Percentiles rank a stretch among this genome's conserved stretches.
Conservation (phyloP, 2,113 vertebrate genomes). For the Cichladusa arquata region DNA sequence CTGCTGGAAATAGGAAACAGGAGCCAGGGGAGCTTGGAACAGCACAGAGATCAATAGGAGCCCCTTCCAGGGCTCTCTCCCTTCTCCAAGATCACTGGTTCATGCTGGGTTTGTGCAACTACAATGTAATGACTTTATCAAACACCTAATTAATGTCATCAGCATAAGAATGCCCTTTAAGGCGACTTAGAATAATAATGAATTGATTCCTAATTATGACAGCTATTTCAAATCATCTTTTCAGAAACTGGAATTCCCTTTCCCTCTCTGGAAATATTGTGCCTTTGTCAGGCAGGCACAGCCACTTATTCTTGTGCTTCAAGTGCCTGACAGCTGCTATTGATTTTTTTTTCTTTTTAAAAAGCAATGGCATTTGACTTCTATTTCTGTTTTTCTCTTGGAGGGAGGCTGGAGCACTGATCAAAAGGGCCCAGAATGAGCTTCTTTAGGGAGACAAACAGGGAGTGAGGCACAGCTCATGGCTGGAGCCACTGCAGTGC, state of each 20-base stretch:
- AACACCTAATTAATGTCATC: conserved; percentile 54
- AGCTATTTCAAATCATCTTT: conserved; percentile 59
- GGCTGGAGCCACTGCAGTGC: neutral
- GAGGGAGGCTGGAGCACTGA: neutral
- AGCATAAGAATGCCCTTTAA: conserved; percentile 27
- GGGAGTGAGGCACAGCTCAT: neutral
- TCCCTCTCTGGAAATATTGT: neutral
- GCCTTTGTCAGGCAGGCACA: conserved; percentile 43
- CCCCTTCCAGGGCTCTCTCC: neutral
- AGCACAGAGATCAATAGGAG: neutral
- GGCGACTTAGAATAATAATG: conserved; percentile 33
- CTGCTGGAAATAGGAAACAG: neutral
- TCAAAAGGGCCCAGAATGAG: neutral
- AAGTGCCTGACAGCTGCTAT: conserved; percentile 53
- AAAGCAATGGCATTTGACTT: conserved; percentile 54
- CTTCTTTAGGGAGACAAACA: neutral
- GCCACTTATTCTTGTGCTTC: conserved; percentile 31
- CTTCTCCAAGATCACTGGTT: conserved; percentile 4
- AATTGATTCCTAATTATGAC: conserved; percentile 59
- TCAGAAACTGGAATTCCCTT: conserved; percentile 1
- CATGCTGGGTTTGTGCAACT: neutral
- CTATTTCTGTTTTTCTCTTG: conserved; percentile 55
- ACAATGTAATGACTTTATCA: conserved; percentile 41
- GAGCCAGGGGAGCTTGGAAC: neutral
- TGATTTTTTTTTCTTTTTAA: conserved; percentile 2